phyloP scores from a whole-genome alignment of 2,888 invertebrate species.

The Acleris sparsana region DNA sequence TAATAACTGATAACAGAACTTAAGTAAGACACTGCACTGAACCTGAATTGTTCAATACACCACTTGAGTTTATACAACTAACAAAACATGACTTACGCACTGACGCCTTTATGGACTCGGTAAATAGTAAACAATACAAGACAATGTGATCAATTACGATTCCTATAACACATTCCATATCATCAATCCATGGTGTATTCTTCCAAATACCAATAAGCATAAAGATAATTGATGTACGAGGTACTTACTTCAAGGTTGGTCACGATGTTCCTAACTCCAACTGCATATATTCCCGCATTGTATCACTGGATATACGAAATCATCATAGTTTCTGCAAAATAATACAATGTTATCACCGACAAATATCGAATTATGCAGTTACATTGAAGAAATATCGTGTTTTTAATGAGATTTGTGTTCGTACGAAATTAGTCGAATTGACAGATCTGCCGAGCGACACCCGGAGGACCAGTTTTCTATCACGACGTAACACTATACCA shows the following conservation, averaged over 20 bases:
- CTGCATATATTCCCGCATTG: slow-evolving; percentile 70
- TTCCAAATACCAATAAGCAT: slow-evolving; percentile 38
- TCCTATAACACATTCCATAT: neutral
- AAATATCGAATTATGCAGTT: slow-evolving; percentile 14
- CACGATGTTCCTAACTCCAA: slow-evolving; percentile 76
- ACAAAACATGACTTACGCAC: slow-evolving; percentile 2
- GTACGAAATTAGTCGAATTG: slow-evolving; percentile 66
- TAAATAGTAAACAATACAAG: slow-evolving; percentile 2
- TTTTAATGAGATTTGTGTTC: slow-evolving; percentile 51
- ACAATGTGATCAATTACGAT: neutral
- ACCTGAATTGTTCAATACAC: too few relatives aligned
- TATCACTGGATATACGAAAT: slow-evolving; percentile 52
- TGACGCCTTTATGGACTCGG: neutral
- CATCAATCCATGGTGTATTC: slow-evolving; percentile 32
- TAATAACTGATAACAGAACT: slow-evolving; percentile 37
- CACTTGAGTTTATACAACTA: neutral
- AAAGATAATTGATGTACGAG: slow-evolving; percentile 42
- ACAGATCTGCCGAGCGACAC: slow-evolving; percentile 82
- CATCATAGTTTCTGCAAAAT: slow-evolving; percentile 52
- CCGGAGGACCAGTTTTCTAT: slow-evolving; percentile 74
- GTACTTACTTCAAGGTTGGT: slow-evolving; percentile 82
- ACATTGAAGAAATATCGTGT: slow-evolving; percentile 31
- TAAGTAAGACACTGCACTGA: neutral
- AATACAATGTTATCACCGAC: slow-evolving; percentile 46
- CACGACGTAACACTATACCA: slow-evolving; percentile 55